Evolutionary conservation across 2,797 vertebrate species (phyloP), one percentile per base, ranked within the genome.

Genomic region (Ctenochaetus hawaiiensis): DNA sequence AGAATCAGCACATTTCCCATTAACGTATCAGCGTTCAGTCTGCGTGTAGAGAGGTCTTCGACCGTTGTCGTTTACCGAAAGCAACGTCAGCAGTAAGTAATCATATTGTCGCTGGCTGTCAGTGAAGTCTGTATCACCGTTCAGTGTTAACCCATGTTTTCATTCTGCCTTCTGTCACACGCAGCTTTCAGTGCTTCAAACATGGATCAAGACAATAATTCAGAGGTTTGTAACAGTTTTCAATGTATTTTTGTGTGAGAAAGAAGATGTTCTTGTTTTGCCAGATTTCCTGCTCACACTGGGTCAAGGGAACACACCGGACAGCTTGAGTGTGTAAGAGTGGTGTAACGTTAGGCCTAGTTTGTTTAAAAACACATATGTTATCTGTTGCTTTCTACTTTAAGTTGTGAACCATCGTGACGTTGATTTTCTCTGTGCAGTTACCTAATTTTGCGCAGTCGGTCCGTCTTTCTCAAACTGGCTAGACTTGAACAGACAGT

Each of bases 171-270:
- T 81, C 37, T 86, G 20, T 85, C 70, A 18, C 51, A 60, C 67
- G 13, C 85, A 85, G 84, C 71, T 84, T 20, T 71, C 48, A 77
- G 73, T 68, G 75, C 30, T 86, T 77, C 74, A 64, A 72, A 51
- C 83, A 96, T 96, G 95, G 95, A 96, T 70, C 93, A 91, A 76
- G 93, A 90, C 83, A 94, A 91, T 89, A 95, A 91, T 58, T 92
- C 92, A 2, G 95, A 95, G 95, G 95, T 96, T 74, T 78, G 90
- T 90, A 9, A 49, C 30, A 44, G 8, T 20, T 53, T 30, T 8
- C 16, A 49, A 0, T 43, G 7, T 10, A 5, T 49, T 2, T 17
- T 22, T 53, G 16, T 34, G 8, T 17, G 4, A 11, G 43, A 12
- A 7, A 30, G 34, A 4, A 14, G 12, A 20, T 53, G 49, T 63